phyloP scores from a whole-genome alignment of 2,888 invertebrate species.

The Drosophila mercatorum region DNA sequence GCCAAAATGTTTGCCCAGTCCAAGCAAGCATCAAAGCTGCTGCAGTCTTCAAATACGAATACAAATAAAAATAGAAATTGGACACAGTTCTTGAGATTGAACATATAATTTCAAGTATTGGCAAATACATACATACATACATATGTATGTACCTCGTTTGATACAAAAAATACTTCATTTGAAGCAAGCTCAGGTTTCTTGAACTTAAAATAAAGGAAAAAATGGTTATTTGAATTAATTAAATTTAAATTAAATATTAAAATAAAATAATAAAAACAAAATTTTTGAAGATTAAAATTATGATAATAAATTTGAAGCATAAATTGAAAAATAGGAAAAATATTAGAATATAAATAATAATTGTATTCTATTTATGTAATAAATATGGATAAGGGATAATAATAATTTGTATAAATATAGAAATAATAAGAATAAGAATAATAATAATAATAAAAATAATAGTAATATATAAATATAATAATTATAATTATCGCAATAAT shows the following conservation, averaged over 20 bases:
- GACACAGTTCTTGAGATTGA: background rate
- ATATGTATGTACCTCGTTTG: background rate
- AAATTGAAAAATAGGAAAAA: too few species aligned
- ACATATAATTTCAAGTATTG: constrained; percentile 2
- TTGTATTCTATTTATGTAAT: too few species aligned
- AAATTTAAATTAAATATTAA: background rate
- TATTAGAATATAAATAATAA: too few species aligned
- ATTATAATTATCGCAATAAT: too few species aligned
- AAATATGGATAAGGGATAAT: too few species aligned
- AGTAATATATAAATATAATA: background rate
- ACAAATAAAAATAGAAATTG: constrained; percentile 26
- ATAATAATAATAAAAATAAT: background rate
- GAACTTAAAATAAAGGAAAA: background rate
- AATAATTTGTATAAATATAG: too few species aligned
- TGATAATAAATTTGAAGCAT: too few species aligned
- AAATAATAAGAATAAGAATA: too few species aligned
- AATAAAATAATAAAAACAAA: background rate
- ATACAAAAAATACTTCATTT: background rate
- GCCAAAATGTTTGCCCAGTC: constrained; percentile 60
- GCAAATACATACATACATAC: constrained; percentile 16
- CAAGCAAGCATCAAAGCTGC: constrained; percentile 57
- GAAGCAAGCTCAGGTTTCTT: background rate
- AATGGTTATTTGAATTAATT: too few species aligned
- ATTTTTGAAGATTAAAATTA: background rate
- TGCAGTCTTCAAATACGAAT: constrained; percentile 63